phyloP scores from a whole-genome alignment of 2,797 vertebrate genomes.

The Hydrocynus forskahlii region DNA sequence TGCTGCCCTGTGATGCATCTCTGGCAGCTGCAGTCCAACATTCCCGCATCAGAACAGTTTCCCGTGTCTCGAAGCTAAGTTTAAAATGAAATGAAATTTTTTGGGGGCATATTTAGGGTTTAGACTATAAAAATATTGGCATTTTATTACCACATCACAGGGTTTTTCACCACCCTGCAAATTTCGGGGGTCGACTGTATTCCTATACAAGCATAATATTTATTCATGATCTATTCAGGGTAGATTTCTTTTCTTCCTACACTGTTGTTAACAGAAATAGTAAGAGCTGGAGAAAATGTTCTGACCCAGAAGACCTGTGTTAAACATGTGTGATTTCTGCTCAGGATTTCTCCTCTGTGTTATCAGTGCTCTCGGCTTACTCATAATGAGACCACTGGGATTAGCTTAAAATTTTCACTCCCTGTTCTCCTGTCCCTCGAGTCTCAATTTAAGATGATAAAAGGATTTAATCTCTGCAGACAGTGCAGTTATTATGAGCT shows the following conservation, averaged over 20 bases:
- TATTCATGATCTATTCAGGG: too few species aligned
- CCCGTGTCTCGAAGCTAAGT: too few species aligned
- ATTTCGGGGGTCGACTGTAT: too few species aligned
- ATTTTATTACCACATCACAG: too few species aligned
- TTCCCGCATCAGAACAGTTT: too few species aligned
- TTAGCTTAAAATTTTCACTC: background rate
- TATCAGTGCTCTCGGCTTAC: background rate
- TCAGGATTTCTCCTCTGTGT: constrained; percentile 1
- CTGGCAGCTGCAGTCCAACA: too few species aligned
- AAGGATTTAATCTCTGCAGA: constrained; percentile 5
- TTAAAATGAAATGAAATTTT: too few species aligned
- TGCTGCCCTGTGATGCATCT: too few species aligned
- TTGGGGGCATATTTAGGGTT: too few species aligned
- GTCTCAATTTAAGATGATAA: background rate
- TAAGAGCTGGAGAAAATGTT: background rate
- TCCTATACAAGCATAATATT: too few species aligned
- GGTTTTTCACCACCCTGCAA: too few species aligned
- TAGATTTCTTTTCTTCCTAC: background rate
- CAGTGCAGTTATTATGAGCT: constrained; percentile 15
- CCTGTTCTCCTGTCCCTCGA: background rate
- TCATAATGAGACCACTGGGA: background rate
- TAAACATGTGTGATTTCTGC: background rate
- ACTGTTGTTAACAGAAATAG: background rate
- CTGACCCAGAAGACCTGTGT: background rate
- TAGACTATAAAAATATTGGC: too few species aligned